Percentiles rank a stretch among this genome's conserved stretches.
Evolutionary conservation across 1,140 invertebrate species (phyloP).

Genomic region (Drosophila arawakana): DNA sequence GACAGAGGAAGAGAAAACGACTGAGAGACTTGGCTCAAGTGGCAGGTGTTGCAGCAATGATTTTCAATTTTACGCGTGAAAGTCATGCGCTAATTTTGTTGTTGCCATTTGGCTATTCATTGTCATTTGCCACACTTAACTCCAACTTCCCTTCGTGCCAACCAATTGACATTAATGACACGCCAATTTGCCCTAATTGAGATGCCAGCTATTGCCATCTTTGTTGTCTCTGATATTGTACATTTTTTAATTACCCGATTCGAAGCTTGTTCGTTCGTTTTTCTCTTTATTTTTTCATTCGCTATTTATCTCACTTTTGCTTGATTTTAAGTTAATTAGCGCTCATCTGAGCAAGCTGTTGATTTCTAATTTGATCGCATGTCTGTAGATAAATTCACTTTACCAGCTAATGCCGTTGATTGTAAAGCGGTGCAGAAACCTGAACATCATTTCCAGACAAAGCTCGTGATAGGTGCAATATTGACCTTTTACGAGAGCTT

Average conservation of each 20-base stretch:
- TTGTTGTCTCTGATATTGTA: slow-evolving; percentile 32
- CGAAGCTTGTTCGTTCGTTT: neutral
- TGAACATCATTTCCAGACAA: neutral
- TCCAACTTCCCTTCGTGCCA: neutral
- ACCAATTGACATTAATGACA: slow-evolving; percentile 78
- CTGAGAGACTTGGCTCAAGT: slow-evolving; percentile 38
- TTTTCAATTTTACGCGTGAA: slow-evolving; percentile 81
- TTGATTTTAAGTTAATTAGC: slow-evolving; percentile 24
- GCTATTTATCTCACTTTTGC: neutral
- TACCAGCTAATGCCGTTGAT: neutral
- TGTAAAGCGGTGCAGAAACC: neutral
- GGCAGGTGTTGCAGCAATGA: slow-evolving; percentile 82
- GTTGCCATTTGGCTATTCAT: slow-evolving; percentile 72
- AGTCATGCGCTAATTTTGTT: slow-evolving; percentile 79
- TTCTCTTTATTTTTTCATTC: neutral
- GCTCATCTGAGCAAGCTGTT: neutral
- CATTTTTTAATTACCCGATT: slow-evolving; percentile 67
- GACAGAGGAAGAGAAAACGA: too few species aligned
- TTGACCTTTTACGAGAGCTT: slow-evolving; percentile 34
- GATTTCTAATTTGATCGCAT: slow-evolving; percentile 16
- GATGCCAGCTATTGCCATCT: slow-evolving; percentile 44
- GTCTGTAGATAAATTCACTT: neutral
- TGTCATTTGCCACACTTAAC: slow-evolving; percentile 72
- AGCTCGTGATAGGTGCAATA: neutral
- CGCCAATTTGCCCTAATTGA: slow-evolving; percentile 72